Evolutionary conservation across 1,140 invertebrate genomes (phyloP).

Genomic region (Proales similis): DNA sequence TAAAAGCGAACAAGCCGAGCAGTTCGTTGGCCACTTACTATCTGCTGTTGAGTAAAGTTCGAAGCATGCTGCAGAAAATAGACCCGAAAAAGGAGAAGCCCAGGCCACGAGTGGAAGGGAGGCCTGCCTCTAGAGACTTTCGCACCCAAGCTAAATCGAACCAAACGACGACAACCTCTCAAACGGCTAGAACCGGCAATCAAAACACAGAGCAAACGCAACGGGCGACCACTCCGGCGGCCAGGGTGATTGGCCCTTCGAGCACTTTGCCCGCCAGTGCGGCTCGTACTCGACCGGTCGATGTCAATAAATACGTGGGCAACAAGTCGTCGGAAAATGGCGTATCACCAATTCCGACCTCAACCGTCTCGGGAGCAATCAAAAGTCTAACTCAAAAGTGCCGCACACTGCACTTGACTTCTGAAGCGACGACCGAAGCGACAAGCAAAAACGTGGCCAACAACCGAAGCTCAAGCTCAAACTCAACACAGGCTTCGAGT

Average conservation of each 20-base stretch:
- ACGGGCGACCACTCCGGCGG: background rate
- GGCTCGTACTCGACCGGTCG: conserved; percentile 4
- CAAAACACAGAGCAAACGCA: background rate
- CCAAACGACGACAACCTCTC: conserved; percentile 15
- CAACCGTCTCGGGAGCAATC: conserved; percentile 21
- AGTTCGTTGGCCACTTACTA: conserved; percentile 47
- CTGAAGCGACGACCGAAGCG: no score
- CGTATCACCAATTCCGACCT: background rate
- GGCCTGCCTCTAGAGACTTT: conserved; percentile 28
- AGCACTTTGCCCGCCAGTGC: background rate
- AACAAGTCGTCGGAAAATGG: background rate
- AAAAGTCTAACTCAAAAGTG: conserved; percentile 37
- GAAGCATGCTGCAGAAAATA: conserved; percentile 37
- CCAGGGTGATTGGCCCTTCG: background rate
- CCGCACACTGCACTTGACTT: conserved; percentile 32
- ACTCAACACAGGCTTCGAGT: no score
- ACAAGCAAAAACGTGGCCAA: no score
- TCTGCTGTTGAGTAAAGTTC: conserved; percentile 40
- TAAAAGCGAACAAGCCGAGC: conserved; percentile 46
- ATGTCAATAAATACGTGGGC: background rate
- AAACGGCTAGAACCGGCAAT: conserved; percentile 5
- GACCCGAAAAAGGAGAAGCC: conserved; percentile 35
- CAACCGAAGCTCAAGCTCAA: no score
- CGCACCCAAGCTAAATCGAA: no score
- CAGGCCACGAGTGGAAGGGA: conserved; percentile 9